Percentiles rank a stretch among this genome's conserved stretches.
These are phyloP conservation scores for cat (Felis catus) DNA, from an alignment of 2,113 vertebrate species.

Conservation along the genomic window F.catus_Fca126_mat1.0 CM031419.1:215919001-215919500, in stretches of 20 bases:
- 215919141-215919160: not conserved
- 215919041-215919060: not conserved
- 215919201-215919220: not conserved
- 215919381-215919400: not conserved
- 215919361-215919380: not conserved
- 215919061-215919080: not conserved
- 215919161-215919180: conserved; percentile 5
- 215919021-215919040: not conserved
- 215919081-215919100: not conserved
- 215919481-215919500: not conserved
- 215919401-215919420: not conserved
- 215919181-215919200: not conserved
- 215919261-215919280: not conserved
- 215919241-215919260: too few species aligned
- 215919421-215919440: not conserved
- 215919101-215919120: not conserved
- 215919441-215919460: not conserved
- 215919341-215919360: not conserved
- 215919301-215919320: not conserved
- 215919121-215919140: not conserved
- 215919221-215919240: not conserved
- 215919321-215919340: not conserved
- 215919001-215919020: not conserved
- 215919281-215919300: not conserved
- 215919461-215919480: not conserved